Conservation (phyloP, 2,888 invertebrate species). For the Drosophila nigritarsus region DNA sequence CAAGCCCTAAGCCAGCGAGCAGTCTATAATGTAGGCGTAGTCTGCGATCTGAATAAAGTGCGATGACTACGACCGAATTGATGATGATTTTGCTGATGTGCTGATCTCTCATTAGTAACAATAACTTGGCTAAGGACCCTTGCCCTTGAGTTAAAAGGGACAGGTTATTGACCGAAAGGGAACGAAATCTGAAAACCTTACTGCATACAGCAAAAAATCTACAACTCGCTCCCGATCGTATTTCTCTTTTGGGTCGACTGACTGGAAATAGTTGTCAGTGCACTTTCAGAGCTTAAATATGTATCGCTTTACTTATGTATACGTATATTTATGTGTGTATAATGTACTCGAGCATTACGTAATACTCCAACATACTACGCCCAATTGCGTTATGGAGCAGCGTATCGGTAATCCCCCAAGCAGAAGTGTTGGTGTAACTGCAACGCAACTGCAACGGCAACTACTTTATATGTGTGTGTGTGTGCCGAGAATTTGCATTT, state of each 20-base stretch:
- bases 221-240: constrained; percentile 16
- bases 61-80: constrained; percentile 20
- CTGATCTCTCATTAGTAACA: constrained; percentile 58
- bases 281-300: constrained; percentile 73
- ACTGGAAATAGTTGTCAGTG: constrained; percentile 76
- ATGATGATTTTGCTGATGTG: constrained; percentile 18
- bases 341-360: constrained; percentile 59
- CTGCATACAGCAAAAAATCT: constrained; percentile 12
- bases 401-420: constrained; percentile 25
- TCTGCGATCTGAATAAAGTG: constrained; percentile 21
- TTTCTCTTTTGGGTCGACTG: constrained; percentile 16
- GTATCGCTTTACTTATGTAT: constrained; percentile 67
- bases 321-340: constrained; percentile 7
- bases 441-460: constrained; percentile 28
- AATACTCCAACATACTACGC: constrained; percentile 61
- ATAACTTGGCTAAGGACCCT: constrained; percentile 63
- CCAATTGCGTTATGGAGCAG: constrained; percentile 66
- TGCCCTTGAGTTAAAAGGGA: constrained; percentile 52
- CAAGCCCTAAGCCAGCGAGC: constrained; percentile 51
- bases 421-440: constrained; percentile 23
- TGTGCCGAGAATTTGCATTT: constrained; percentile 57
- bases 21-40: constrained; percentile 49
- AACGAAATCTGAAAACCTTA: constrained; percentile 10
- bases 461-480: constrained; percentile 2
- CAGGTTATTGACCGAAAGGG: constrained; percentile 60